These are phyloP conservation scores for Escarpia spicata DNA, from an alignment of 2,888 invertebrate species.

Conservation along the genomic window DNA sequence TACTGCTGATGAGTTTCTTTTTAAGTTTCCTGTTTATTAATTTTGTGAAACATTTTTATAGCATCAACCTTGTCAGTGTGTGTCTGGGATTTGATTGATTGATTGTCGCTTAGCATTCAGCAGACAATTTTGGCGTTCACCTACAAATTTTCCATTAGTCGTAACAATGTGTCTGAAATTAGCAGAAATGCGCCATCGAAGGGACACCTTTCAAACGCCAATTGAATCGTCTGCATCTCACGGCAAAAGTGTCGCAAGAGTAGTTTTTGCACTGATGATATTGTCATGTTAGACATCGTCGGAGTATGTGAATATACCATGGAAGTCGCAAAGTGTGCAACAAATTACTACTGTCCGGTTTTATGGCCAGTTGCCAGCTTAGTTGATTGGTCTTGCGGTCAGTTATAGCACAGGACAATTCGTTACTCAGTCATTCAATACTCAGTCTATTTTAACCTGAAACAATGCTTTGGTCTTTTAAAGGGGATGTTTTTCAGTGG, in stretches of 20 bases:
- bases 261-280: background rate
- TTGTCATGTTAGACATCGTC: background rate
- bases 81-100: constrained; percentile 5
- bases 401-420: background rate
- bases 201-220: background rate
- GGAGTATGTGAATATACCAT: background rate
- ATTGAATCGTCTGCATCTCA: background rate
- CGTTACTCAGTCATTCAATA: background rate
- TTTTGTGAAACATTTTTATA: background rate
- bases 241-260: background rate
- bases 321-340: background rate
- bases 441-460: background rate
- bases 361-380: background rate
- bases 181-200: background rate
- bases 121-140: background rate
- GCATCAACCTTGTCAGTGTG: background rate
- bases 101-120: background rate
- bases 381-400: background rate
- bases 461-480: background rate
- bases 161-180: background rate
- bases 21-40: background rate
- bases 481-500: too few relatives aligned
- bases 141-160: background rate
- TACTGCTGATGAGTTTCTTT: background rate
- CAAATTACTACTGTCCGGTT: background rate